Conservation (phyloP, 1,140 invertebrate species). For the Zophobas atratus region DNA sequence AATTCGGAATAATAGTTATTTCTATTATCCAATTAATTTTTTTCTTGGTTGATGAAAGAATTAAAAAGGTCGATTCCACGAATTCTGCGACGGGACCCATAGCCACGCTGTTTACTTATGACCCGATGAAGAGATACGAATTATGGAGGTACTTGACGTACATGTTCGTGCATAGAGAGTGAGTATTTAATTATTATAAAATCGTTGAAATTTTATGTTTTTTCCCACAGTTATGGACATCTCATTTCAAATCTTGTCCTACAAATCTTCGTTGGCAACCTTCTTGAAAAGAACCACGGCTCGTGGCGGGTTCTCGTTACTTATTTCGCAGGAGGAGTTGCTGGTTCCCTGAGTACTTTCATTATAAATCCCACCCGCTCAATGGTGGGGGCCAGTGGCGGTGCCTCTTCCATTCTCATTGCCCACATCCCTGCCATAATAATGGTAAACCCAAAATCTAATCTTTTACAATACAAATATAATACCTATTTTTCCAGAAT, state of each 20-base stretch:
- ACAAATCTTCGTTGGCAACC: slow-evolving; percentile 93
- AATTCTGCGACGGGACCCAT: slow-evolving; percentile 78
- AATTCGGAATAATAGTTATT: slow-evolving; percentile 87
- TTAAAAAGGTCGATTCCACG: slow-evolving; percentile 63
- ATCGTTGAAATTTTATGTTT: too few species aligned
- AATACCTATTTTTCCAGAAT: slow-evolving; percentile 76
- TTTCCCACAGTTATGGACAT: slow-evolving; percentile 81
- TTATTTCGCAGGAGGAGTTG: slow-evolving; percentile 86
- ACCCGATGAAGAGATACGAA: slow-evolving; percentile 89
- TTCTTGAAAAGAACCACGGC: slow-evolving; percentile 95
- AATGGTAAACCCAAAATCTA: too few species aligned
- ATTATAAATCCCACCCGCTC: slow-evolving; percentile 89
- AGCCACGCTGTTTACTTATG: slow-evolving; percentile 88
- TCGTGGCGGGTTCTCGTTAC: slow-evolving; percentile 91
- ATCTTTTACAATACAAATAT: too few species aligned
- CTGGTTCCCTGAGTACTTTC: slow-evolving; percentile 91
- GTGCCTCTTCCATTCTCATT: slow-evolving; percentile 95
- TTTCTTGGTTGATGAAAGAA: slow-evolving; percentile 79
- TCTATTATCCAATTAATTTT: slow-evolving; percentile 81
- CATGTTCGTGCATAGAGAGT: slow-evolving; percentile 98
- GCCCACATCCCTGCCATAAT: slow-evolving; percentile 96
- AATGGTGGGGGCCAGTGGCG: slow-evolving; percentile 95
- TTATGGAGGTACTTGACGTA: slow-evolving; percentile 95
- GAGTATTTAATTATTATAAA: slow-evolving; percentile 69
- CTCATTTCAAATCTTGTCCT: slow-evolving; percentile 93